Base-by-base conservation (phyloP, 2,888 invertebrate genomes). In the Eledona agricola region DNA sequence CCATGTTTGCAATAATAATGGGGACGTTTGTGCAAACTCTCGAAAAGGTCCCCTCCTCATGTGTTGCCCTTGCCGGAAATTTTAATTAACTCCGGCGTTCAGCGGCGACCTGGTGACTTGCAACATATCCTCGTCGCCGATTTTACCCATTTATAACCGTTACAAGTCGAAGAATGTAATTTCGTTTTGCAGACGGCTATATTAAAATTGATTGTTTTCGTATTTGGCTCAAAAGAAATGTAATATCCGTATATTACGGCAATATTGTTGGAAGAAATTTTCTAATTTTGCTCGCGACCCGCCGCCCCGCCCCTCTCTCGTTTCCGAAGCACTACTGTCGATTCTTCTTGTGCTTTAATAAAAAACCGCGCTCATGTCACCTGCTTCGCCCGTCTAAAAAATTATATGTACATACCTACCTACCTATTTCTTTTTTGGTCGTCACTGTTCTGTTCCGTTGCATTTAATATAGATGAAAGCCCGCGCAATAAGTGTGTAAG, bases 1-100 rank as follows among this genome's bases (percentile, higher is more conserved):
- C 53, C 53, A 31, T 55, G 57, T 57, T 60, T 60, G 57, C 56
- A 55, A 50, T 54, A 52, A 56, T 57, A 57, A 60, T 59, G 59
- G 55, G 10, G 7, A 26, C 2, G 26, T 59, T 60, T 59, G 52
- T 54, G 11, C 40, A 40, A 40, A 28, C 17, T 10, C 22, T 31
- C 31, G 7, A 4, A 31, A 20, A 31, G 11, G 7, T 7, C 6
- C 25, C 25, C 7, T 3, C 4, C 9, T 5, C 25, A 25, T 25
- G 2, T 34, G 6, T 12, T 26, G n/a, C 32, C 16, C 31, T 45
- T 11, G 28, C 20, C 23, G 32, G 32, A 50, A 52, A 52, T 46
- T 52, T 52, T 52, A 52, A 52, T 52, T 52, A 52, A 52, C 38
- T 52, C 7, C 31, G n/a, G 20, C 46, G 47, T 52, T 45, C 52